Evolutionary conservation across 2,113 vertebrate genomes (phyloP).

Genomic region (Athene cunicularia): DNA sequence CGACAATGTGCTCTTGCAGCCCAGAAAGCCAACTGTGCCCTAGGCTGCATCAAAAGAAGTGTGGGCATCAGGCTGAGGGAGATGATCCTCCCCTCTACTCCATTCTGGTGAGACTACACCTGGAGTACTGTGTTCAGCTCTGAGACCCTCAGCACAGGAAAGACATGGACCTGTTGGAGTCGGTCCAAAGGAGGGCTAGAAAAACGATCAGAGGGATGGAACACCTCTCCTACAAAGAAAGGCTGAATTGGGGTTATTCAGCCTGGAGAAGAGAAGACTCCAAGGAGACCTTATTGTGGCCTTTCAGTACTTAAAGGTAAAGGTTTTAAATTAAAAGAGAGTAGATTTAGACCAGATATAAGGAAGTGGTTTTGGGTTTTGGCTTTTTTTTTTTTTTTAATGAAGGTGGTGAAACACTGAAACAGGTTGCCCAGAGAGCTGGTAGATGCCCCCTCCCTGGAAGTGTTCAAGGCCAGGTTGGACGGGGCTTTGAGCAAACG

Average conservation of each 20-base stretch:
- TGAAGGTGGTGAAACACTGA: neutral
- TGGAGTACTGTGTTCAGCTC: neutral
- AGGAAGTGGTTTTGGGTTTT: neutral
- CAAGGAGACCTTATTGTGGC: neutral
- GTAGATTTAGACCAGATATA: no score
- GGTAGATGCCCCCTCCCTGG: neutral
- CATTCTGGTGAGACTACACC: neutral
- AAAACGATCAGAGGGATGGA: neutral
- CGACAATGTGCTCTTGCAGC: fast-evolving
- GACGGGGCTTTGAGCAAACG: neutral
- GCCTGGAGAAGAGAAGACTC: neutral
- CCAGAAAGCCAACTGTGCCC: neutral
- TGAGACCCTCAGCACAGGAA: neutral
- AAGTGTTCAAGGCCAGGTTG: neutral
- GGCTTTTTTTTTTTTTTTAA: neutral
- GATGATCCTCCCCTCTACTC: neutral
- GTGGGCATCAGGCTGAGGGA: neutral
- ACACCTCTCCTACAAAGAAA: neutral
- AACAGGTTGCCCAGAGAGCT: neutral
- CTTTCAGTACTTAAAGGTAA: neutral
- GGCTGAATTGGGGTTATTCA: neutral
- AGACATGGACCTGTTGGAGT: neutral
- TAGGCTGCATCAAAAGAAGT: neutral
- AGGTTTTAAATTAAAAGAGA: no score
- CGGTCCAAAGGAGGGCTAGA: neutral